Evolutionary conservation across 1,140 invertebrate species (phyloP).

Genomic region (Melanaphis sacchari): DNA sequence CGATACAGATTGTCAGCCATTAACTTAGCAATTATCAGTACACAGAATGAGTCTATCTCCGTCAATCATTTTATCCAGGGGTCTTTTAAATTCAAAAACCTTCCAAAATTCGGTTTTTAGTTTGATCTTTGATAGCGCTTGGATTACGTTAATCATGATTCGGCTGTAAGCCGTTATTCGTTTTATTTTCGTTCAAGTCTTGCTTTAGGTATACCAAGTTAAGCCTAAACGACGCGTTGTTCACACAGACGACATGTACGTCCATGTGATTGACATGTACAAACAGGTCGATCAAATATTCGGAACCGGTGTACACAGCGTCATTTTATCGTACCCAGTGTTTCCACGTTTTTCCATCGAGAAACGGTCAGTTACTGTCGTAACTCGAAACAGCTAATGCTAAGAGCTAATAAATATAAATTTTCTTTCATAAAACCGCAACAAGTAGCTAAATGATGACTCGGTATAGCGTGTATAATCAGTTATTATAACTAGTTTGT

Average conservation of each 20-base stretch:
- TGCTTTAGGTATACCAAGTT: constrained; percentile 87
- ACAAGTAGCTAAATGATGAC: too few species aligned
- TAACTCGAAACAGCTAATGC: too few species aligned
- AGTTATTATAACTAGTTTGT: too few species aligned
- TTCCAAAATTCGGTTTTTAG: constrained; percentile 76
- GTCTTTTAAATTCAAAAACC: constrained; percentile 88
- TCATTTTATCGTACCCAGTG: too few species aligned
- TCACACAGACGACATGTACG: constrained; percentile 80
- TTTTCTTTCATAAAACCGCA: too few species aligned
- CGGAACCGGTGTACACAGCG: too few species aligned
- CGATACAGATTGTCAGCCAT: constrained; percentile 77
- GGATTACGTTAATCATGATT: constrained; percentile 88
- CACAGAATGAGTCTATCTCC: too few species aligned
- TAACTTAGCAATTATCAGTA: too few species aligned
- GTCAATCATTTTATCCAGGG: constrained; percentile 75
- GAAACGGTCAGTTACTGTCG: too few species aligned
- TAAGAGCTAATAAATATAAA: constrained; percentile 66
- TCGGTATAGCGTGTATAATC: too few species aligned
- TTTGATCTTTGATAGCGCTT: constrained; percentile 76
- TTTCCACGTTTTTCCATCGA: too few species aligned
- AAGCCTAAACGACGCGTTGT: constrained; percentile 87
- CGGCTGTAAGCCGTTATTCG: constrained; percentile 78
- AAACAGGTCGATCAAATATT: constrained; percentile 88
- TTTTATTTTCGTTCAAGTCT: constrained; percentile 75
- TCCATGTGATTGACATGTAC: constrained; percentile 83